phyloP scores from a whole-genome alignment of 2,113 vertebrate genomes.

The Galbula dea region DNA sequence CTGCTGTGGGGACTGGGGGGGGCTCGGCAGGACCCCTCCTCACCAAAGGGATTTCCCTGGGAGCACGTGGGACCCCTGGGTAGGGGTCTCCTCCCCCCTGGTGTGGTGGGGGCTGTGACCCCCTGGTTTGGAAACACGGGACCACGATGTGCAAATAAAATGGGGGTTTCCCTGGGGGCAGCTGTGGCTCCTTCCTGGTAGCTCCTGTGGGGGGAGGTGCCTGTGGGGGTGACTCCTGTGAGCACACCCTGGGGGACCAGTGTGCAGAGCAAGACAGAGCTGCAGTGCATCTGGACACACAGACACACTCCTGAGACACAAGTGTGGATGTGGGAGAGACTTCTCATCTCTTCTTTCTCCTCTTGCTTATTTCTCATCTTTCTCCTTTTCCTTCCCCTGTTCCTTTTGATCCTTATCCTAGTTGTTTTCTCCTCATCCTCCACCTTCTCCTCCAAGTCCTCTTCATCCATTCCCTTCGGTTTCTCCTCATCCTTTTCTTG shows the following conservation, averaged over 20 bases:
- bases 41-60: background rate
- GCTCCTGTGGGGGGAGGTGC: background rate
- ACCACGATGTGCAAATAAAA: background rate
- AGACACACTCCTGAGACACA: no score
- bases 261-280: no score
- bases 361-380: no score
- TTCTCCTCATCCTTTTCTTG: background rate
- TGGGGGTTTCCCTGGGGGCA: background rate
- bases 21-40: background rate
- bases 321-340: no score
- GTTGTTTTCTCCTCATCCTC: background rate
- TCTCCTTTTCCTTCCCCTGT: no score
- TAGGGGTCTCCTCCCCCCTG: rapidly evolving
- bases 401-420: no score
- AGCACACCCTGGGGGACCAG: no score
- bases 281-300: no score
- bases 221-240: background rate
- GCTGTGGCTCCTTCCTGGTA: background rate
- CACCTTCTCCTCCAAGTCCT: background rate
- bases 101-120: background rate
- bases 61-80: background rate
- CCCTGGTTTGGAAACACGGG: background rate
- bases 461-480: background rate
- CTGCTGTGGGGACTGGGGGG: background rate
- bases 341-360: no score